These are phyloP conservation scores for Dryomyza anilis DNA, from an alignment of 2,888 invertebrate species.

Conservation along the genomic window DNA sequence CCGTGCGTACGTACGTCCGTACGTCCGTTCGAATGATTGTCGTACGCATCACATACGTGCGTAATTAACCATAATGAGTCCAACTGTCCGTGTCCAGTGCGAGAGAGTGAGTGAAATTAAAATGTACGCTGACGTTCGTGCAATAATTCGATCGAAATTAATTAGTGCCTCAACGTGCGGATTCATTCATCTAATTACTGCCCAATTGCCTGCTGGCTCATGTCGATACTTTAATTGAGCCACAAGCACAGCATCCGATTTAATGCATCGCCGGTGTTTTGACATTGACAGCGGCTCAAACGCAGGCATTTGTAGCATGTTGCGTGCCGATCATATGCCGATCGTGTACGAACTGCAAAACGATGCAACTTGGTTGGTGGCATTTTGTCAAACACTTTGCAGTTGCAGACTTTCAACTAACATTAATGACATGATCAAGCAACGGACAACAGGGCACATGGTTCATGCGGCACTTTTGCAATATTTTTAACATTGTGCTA, in stretches of 20 bases:
- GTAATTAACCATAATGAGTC: constrained; percentile 59
- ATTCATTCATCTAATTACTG: constrained; percentile 7
- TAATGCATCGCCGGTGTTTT: neutral
- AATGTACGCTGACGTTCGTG: constrained; percentile 60
- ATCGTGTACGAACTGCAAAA: no score
- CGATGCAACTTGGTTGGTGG: no score
- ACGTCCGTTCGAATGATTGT: neutral
- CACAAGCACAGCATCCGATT: neutral
- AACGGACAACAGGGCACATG: no score
- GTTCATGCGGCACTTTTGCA: no score
- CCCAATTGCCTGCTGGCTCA: neutral
- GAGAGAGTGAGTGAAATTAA: constrained; percentile 56
- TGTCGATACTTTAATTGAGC: constrained; percentile 55
- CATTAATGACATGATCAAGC: no score
- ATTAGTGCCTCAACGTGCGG: constrained; percentile 22
- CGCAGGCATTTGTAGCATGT: neutral
- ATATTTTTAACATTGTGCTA: no score
- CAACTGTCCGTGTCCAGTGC: no score
- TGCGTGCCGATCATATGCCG: neutral
- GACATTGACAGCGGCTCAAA: neutral
- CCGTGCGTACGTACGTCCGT: neutral
- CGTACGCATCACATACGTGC: constrained; percentile 28
- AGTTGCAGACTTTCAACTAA: no score
- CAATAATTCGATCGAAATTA: constrained; percentile 56
- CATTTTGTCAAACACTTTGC: no score